Evolutionary conservation across 2,888 invertebrate genomes (phyloP), one percentile per base, ranked within the genome.

Genomic region (Heliothis peltigera): DNA sequence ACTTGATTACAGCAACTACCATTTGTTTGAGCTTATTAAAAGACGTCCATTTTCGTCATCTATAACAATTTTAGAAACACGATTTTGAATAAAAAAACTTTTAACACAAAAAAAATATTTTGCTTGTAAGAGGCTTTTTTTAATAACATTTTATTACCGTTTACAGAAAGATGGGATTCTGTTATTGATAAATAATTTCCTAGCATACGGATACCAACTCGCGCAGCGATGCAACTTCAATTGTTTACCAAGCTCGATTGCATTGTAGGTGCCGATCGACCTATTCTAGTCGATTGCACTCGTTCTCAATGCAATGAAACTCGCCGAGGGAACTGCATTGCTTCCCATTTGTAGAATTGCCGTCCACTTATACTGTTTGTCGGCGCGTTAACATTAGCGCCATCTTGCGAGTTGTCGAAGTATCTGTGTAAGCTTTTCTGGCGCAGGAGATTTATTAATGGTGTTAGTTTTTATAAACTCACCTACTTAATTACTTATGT

Each of bases 251-350:
- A 57, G 48, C 65, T 47, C 43, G 39, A 72, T 69, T 22, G 44
- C 44, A 43, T 46, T 69, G 49, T 55, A 46, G 61, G 54, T 67
- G 56, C 64, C 68, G 52, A 66, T 70, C 63, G 69, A 67, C 51
- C 66, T 54, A 67, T 74, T 66, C 43, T 35, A 67, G 43, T 76
- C 64, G 59, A 79, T 76, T 54, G 74, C 69, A 59, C 64, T 65
- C 57, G 64, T 58, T 70, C 60, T 54, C 70, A 53, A 71, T 73
- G 70, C 70, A 69, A 78, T 75, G 69, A 61, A 77, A 80, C 68
- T 70, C 51, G 61, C 52, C 58, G 67, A 75, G 60, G 55, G 59
- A 68, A 66, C 75, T 56, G 53, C 64, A 65, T 57, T 61, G 70
- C 65, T 43, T 46, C 39, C 64, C 52, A 61, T 75, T 75, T 70